phyloP scores from a whole-genome alignment of 2,888 invertebrate species.

The Micropterix aruncella region DNA sequence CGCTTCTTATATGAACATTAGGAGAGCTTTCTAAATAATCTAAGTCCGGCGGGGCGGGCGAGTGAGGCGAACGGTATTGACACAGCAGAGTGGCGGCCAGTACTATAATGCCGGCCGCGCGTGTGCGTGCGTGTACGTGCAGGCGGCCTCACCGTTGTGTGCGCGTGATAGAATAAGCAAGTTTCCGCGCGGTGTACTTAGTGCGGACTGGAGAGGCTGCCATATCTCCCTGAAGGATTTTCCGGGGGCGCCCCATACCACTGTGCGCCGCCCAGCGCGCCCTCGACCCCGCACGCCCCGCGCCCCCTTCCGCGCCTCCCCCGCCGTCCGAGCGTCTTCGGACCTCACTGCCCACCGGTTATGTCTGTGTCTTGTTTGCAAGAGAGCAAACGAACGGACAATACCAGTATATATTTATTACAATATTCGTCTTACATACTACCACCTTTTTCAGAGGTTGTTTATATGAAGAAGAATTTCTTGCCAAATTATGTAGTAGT shows the following conservation, averaged over 20 bases:
- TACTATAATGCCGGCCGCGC: constrained; percentile 27
- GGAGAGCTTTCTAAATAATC: constrained; percentile 47
- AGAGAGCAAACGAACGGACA: too few relatives aligned
- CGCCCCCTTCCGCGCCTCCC: constrained; percentile 36
- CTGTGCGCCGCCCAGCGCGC: constrained; percentile 15
- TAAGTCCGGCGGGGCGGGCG: constrained; percentile 35
- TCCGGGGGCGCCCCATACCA: constrained; percentile 12
- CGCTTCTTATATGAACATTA: constrained; percentile 44
- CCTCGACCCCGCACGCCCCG: constrained; percentile 34
- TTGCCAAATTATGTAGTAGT: too few relatives aligned
- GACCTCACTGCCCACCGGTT: constrained; percentile 13
- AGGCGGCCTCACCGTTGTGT: constrained; percentile 22
- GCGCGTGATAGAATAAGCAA: constrained; percentile 43
- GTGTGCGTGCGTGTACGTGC: constrained; percentile 21
- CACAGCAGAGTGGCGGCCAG: constrained; percentile 43
- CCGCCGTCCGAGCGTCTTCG: constrained; percentile 24
- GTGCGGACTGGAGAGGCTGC: constrained; percentile 22
- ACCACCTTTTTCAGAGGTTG: too few relatives aligned
- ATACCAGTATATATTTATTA: too few relatives aligned
- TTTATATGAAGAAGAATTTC: too few relatives aligned
- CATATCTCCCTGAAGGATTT: constrained; percentile 14
- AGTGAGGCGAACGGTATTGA: constrained; percentile 45
- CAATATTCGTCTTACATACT: too few relatives aligned
- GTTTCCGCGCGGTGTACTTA: constrained; percentile 23
- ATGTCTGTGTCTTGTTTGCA: too few relatives aligned